Conservation (phyloP, 2,888 invertebrate species). For the Drosophila monieri region DNA sequence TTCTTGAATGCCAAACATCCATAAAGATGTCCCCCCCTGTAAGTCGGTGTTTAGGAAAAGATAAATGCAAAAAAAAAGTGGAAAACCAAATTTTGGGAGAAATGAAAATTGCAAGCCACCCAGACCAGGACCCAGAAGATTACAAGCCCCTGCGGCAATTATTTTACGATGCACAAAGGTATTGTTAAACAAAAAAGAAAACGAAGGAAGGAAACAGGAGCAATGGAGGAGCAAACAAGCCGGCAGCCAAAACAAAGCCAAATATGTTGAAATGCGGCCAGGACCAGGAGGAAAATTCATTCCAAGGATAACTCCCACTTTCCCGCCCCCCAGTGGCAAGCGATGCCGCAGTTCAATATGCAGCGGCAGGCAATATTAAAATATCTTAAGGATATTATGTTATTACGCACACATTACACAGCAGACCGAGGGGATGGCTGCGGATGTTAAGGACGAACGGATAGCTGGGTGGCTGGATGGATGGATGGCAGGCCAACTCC, state of each 20-base stretch:
- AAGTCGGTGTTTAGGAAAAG: constrained; percentile 16
- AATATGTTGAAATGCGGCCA: constrained; percentile 77
- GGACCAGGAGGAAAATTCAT: constrained; percentile 24
- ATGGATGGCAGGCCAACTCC: constrained; percentile 55
- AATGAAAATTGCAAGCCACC: constrained; percentile 68
- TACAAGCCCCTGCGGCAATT: constrained; percentile 77
- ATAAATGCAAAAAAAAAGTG: constrained; percentile 8
- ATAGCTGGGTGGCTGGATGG: constrained; percentile 4
- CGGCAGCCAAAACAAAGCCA: constrained; percentile 68
- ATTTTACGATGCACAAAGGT: constrained; percentile 84
- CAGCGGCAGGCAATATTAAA: constrained; percentile 74
- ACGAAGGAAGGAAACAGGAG: constrained; percentile 33
- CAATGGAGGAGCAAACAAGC: constrained; percentile 50
- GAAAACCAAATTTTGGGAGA: constrained; percentile 18
- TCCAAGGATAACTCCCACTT: neutral
- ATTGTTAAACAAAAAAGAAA: constrained; percentile 76
- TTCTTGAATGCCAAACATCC: constrained; percentile 31
- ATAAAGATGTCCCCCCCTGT: constrained; percentile 35
- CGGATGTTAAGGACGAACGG: constrained; percentile 16
- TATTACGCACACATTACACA: constrained; percentile 79
- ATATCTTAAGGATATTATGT: constrained; percentile 83
- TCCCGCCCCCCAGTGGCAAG: constrained; percentile 35
- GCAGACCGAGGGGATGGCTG: constrained; percentile 22
- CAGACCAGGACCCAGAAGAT: constrained; percentile 53
- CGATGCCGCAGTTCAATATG: constrained; percentile 77